These are phyloP conservation scores for Caerostris darwini DNA, from an alignment of 1,140 invertebrate species.

Conservation along the genomic window DNA sequence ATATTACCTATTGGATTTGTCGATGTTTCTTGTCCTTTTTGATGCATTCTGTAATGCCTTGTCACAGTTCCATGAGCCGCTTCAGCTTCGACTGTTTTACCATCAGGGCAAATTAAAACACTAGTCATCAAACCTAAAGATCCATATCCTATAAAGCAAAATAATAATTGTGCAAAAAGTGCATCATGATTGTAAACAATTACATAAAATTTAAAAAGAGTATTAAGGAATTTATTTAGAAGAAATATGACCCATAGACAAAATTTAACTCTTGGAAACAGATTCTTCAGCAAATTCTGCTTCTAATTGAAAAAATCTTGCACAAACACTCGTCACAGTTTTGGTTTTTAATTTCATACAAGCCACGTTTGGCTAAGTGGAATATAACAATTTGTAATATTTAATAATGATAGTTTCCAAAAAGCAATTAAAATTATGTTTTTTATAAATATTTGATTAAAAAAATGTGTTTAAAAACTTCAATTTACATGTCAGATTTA, in stretches of 20 bases:
- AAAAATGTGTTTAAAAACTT: too few species aligned
- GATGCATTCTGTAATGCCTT: slow-evolving; percentile 95
- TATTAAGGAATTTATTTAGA: neutral
- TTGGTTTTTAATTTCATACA: too few species aligned
- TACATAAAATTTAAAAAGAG: neutral
- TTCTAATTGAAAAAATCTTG: too few species aligned
- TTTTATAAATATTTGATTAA: too few species aligned
- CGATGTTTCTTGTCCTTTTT: slow-evolving; percentile 98
- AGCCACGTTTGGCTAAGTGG: too few species aligned
- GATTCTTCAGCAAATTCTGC: too few species aligned
- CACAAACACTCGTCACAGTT: too few species aligned
- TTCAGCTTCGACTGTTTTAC: slow-evolving; percentile 98
- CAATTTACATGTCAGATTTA: too few species aligned
- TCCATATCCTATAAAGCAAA: slow-evolving; percentile 85
- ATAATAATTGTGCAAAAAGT: neutral
- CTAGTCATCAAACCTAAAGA: slow-evolving; percentile 96
- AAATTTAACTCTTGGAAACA: too few species aligned
- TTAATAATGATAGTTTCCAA: too few species aligned
- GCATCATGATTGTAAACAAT: neutral
- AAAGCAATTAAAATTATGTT: too few species aligned
- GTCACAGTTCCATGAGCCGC: slow-evolving; percentile 99
- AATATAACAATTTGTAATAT: too few species aligned
- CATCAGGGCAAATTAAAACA: slow-evolving; percentile 96
- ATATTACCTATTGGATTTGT: slow-evolving; percentile 94
- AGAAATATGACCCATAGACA: neutral